Conservation (phyloP, 1,140 invertebrate species). For the Drosophila saltans region DNA sequence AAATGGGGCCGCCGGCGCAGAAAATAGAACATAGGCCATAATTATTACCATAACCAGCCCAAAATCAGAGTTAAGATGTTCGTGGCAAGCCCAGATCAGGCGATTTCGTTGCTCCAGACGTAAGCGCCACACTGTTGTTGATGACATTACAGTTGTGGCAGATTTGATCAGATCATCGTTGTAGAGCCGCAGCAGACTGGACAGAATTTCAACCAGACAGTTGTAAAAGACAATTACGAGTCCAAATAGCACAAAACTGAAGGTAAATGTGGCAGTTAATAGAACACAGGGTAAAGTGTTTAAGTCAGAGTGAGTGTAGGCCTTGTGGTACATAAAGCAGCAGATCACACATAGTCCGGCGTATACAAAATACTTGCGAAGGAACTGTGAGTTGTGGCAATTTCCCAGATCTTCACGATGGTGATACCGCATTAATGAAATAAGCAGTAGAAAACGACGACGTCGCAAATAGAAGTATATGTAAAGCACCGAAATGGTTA, state of each 20-base stretch:
- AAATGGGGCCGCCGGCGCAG: constrained; percentile 50
- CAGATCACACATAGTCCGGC: constrained; percentile 15
- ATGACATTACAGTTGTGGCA: neutral
- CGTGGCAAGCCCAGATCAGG: constrained; percentile 49
- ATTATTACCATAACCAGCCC: constrained; percentile 49
- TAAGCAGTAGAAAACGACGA: constrained; percentile 10
- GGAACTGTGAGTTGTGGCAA: constrained; percentile 23
- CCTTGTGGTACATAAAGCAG: neutral
- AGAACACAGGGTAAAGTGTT: neutral
- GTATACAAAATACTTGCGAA: constrained; percentile 17
- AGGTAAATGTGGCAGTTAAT: constrained; percentile 17
- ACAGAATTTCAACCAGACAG: constrained; percentile 48
- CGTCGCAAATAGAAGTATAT: constrained; percentile 48
- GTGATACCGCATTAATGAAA: constrained; percentile 37
- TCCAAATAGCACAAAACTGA: constrained; percentile 43
- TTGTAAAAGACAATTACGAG: constrained; percentile 47
- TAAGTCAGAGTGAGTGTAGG: neutral
- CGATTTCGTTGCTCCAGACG: constrained; percentile 40
- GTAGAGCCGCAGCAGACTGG: constrained; percentile 36
- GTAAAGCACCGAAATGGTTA: constrained; percentile 48
- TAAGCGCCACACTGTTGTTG: constrained; percentile 13
- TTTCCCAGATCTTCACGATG: constrained; percentile 36
- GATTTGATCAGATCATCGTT: constrained; percentile 37
- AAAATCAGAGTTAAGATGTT: constrained; percentile 53
- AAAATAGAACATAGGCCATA: constrained; percentile 41